Conservation (phyloP, 2,888 invertebrate genomes). For the Ectemnius continuus region DNA sequence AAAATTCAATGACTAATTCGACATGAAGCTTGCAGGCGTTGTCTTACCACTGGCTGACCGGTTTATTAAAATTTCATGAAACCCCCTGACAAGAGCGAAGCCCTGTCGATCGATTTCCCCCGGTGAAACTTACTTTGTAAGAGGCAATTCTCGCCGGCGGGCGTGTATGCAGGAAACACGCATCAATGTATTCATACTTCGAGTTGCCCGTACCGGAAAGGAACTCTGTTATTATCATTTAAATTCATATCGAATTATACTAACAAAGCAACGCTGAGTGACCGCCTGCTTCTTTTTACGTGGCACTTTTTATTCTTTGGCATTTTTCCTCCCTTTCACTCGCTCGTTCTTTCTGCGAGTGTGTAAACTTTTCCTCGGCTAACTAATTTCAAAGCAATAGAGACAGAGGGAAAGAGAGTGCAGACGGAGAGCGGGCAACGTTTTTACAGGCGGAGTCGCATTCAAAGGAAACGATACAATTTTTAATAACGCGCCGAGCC, state of each 20-base stretch:
- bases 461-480: too few species aligned
- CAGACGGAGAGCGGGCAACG: too few species aligned
- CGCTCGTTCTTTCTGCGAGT: too few species aligned
- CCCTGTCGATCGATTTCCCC: conserved; percentile 11
- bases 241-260: background rate
- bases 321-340: too few species aligned
- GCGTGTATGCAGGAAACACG: background rate
- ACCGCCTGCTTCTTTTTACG: background rate
- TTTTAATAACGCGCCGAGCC: too few species aligned
- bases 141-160: background rate
- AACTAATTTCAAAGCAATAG: too few species aligned
- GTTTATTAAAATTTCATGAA: conserved; percentile 56
- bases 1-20: conserved; percentile 53
- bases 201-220: background rate
- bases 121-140: background rate
- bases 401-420: too few species aligned
- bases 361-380: too few species aligned
- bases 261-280: background rate
- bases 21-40: conserved; percentile 28
- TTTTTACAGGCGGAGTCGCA: too few species aligned
- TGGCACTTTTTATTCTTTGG: too few species aligned
- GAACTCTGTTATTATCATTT: background rate
- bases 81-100: conserved; percentile 21
- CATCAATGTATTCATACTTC: background rate
- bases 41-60: conserved; percentile 12